phyloP scores from a whole-genome alignment of 2,113 vertebrate genomes.

The Procapra przewalskii region DNA sequence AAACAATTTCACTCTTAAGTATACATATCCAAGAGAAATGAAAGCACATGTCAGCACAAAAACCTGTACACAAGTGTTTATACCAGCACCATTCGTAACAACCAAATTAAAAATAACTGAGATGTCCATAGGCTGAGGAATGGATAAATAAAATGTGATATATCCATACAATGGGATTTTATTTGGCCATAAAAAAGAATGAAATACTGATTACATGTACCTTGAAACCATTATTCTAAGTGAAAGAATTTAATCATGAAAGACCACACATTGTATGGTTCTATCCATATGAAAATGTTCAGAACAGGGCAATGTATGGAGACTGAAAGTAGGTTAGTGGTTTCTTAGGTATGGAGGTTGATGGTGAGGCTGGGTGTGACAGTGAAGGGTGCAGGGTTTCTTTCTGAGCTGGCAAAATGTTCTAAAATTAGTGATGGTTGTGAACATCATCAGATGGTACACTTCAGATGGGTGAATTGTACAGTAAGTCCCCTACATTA shows the following conservation, averaged over 20 bases:
- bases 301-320: not conserved
- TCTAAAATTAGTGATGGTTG: not conserved
- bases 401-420: not conserved
- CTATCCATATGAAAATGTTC: not conserved
- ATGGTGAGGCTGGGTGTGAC: not conserved
- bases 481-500: not conserved
- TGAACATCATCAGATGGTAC: not conserved
- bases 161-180: not conserved
- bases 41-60: not conserved
- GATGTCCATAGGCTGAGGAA: not conserved
- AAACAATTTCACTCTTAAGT: not conserved
- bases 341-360: not conserved
- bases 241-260: not conserved
- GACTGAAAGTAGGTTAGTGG: not conserved
- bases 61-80: not conserved
- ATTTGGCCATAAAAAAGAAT: not conserved
- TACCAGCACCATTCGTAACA: not conserved
- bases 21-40: not conserved
- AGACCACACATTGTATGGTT: not conserved
- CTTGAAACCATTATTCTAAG: not conserved
- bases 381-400: not conserved
- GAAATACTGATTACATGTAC: not conserved
- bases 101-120: not conserved
- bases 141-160: not conserved
- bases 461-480: not conserved